These are phyloP conservation scores for Tetraneura akinire DNA, from an alignment of 1,140 invertebrate genomes.

Conservation along the genomic window DNA sequence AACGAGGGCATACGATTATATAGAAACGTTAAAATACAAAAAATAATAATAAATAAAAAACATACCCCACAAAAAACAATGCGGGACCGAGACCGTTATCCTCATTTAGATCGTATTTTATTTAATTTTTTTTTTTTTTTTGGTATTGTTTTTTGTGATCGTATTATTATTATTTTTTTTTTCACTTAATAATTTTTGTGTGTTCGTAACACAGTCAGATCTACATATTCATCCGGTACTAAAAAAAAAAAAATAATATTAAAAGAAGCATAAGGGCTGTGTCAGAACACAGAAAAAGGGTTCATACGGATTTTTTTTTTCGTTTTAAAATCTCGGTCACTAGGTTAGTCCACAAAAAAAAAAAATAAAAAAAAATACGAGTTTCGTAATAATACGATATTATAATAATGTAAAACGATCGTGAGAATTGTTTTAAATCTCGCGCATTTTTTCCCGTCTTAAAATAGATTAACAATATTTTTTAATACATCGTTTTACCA, in stretches of 20 bases:
- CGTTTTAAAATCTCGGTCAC: conserved; percentile 23
- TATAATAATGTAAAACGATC: no score
- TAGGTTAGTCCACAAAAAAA: neutral
- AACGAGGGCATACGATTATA: conserved; percentile 45
- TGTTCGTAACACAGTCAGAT: no score
- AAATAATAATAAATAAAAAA: conserved; percentile 18
- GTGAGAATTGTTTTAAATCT: conserved; percentile 10
- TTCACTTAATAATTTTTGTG: no score
- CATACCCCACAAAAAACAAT: conserved; percentile 38
- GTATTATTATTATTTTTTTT: conserved; percentile 11
- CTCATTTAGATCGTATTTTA: conserved; percentile 41
- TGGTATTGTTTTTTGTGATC: conserved; percentile 5
- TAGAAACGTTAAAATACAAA: conserved; percentile 30
- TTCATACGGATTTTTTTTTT: neutral
- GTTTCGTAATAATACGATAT: conserved; percentile 22
- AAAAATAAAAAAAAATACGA: neutral
- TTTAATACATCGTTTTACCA: no score
- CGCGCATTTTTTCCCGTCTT: neutral
- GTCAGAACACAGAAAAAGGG: neutral
- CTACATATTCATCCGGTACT: neutral
- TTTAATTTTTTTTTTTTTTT: conserved; percentile 26
- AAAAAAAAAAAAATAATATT: no score
- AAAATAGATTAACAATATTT: neutral
- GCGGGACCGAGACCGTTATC: conserved; percentile 49
- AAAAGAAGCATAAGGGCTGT: conserved; percentile 23